Conservation (phyloP, 2,888 invertebrate genomes). For the Campoplex capitator region DNA sequence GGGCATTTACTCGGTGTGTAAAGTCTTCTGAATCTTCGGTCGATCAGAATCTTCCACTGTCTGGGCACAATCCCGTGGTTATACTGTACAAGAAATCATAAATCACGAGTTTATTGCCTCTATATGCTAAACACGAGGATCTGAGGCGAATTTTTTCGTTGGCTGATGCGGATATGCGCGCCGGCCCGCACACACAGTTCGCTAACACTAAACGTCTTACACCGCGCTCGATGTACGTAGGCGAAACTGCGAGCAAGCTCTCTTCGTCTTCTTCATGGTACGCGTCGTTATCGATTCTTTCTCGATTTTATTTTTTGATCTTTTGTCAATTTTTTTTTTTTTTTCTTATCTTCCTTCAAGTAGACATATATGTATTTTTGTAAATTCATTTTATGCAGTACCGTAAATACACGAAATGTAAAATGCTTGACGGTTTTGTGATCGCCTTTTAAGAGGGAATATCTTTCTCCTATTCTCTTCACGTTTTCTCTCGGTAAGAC, state of each 20-base stretch:
- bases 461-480: background rate
- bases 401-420: background rate
- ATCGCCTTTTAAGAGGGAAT: background rate
- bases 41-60: constrained; percentile 66
- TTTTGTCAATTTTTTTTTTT: constrained; percentile 1
- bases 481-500: background rate
- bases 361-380: constrained; percentile 18
- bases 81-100: constrained; percentile 73
- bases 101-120: constrained; percentile 78
- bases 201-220: constrained; percentile 51
- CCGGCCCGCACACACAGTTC: constrained; percentile 22
- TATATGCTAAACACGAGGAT: constrained; percentile 77
- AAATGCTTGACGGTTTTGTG: background rate
- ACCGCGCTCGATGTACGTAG: constrained; percentile 29
- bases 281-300: constrained; percentile 2
- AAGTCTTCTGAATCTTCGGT: constrained; percentile 57
- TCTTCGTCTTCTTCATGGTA: background rate
- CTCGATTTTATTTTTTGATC: background rate
- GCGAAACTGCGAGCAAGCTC: constrained; percentile 15
- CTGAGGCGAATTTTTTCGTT: constrained; percentile 36
- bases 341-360: constrained; percentile 6
- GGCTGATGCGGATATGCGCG: constrained; percentile 38
- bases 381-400: background rate
- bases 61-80: constrained; percentile 60
- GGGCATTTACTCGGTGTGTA: background rate